These are phyloP conservation scores for Phymatocera aterrima DNA, from an alignment of 2,888 invertebrate species.

Conservation along the genomic window DNA sequence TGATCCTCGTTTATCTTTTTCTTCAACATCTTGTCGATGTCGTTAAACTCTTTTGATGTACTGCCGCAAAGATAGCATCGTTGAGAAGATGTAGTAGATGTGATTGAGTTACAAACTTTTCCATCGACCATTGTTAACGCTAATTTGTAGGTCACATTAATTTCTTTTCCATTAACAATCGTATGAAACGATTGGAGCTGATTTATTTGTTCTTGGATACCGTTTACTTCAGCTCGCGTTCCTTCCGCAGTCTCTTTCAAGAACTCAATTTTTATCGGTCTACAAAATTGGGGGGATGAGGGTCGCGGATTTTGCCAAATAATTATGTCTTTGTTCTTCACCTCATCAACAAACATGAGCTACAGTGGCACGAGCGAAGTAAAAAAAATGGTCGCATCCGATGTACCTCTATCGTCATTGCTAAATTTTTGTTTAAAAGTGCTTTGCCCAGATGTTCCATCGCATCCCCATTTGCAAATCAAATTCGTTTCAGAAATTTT, in stretches of 20 bases:
- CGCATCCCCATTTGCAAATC: constrained; percentile 36
- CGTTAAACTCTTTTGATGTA: constrained; percentile 52
- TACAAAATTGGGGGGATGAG: constrained; percentile 26
- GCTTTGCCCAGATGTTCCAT: constrained; percentile 23
- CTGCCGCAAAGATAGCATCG: constrained; percentile 51
- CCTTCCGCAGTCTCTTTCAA: constrained; percentile 28
- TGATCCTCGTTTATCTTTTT: constrained; percentile 28
- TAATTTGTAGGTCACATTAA: constrained; percentile 48
- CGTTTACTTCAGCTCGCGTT: constrained; percentile 32
- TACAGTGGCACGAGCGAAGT: constrained; percentile 26
- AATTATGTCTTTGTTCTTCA: neutral
- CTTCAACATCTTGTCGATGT: constrained; percentile 48
- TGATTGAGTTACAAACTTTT: constrained; percentile 53
- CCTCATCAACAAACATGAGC: constrained; percentile 27
- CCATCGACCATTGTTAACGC: constrained; percentile 53
- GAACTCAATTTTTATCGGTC: constrained; percentile 33
- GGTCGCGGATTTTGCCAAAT: constrained; percentile 23
- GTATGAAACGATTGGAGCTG: constrained; percentile 43
- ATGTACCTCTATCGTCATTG: constrained; percentile 23
- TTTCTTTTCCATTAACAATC: constrained; percentile 48
- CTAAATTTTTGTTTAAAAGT: constrained; percentile 34
- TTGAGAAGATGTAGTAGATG: constrained; percentile 51
- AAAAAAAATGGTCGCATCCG: constrained; percentile 29
- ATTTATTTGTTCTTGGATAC: constrained; percentile 45
- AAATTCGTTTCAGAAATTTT: constrained; percentile 7